These are phyloP conservation scores for Phasia obesa DNA, from an alignment of 2,888 invertebrate species.

Conservation along the genomic window DNA sequence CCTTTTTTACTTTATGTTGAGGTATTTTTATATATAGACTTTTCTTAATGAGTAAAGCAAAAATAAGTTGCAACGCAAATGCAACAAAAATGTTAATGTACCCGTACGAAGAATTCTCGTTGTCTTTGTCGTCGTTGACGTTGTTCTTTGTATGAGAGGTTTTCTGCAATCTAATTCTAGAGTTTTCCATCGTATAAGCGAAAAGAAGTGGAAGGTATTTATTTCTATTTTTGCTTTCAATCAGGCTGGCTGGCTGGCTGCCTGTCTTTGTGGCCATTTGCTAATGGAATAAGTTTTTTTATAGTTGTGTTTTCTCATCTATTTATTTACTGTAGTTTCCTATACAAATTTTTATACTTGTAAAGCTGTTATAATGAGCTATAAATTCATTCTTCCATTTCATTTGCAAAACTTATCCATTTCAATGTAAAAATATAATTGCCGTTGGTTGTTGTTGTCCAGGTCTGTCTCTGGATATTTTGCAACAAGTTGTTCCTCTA, in stretches of 20 bases:
- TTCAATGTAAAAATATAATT: neutral
- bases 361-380: constrained; percentile 46
- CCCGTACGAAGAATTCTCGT: constrained; percentile 17
- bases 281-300: constrained; percentile 33
- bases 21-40: constrained; percentile 32
- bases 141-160: constrained; percentile 42
- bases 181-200: constrained; percentile 46
- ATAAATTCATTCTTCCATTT: constrained; percentile 39
- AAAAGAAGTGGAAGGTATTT: constrained; percentile 38
- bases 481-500: constrained; percentile 32
- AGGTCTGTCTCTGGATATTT: neutral
- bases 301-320: constrained; percentile 31
- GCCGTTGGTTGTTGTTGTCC: constrained; percentile 14
- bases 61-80: constrained; percentile 32
- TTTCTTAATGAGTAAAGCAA: constrained; percentile 1
- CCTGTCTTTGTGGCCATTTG: constrained; percentile 15
- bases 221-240: constrained; percentile 27
- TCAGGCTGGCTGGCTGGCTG: neutral
- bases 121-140: constrained; percentile 27
- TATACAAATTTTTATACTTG: constrained; percentile 1
- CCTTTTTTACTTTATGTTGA: constrained; percentile 35
- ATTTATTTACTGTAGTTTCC: constrained; percentile 31
- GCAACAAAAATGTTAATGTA: constrained; percentile 23
- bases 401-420: neutral
- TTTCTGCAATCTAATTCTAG: constrained; percentile 52